Percentiles rank a stretch among this genome's conserved stretches.
These are phyloP conservation scores for Vanessa atalanta DNA, from an alignment of 1,140 invertebrate species.

Conservation along the genomic window DNA sequence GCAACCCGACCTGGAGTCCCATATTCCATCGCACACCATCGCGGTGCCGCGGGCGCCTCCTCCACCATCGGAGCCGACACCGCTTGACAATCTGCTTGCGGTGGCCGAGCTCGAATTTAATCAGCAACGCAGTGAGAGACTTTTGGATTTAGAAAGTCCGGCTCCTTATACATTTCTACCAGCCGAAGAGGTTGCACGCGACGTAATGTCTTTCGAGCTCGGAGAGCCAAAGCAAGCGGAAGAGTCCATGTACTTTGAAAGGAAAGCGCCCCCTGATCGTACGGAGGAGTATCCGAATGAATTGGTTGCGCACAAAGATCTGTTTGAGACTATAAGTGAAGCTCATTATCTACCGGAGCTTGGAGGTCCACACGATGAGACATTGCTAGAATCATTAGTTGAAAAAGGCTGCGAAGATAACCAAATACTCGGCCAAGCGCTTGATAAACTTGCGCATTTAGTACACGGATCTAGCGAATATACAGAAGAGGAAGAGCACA, in stretches of 20 bases:
- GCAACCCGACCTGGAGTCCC: constrained; percentile 81
- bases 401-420: constrained; percentile 83
- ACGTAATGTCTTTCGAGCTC: constrained; percentile 75
- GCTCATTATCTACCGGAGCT: constrained; percentile 78
- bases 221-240: constrained; percentile 62
- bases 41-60: constrained; percentile 69
- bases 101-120: constrained; percentile 83
- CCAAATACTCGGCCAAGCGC: constrained; percentile 75
- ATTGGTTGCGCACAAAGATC: constrained; percentile 71
- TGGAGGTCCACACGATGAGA: constrained; percentile 81
- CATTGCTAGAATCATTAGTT: constrained; percentile 81
- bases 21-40: constrained; percentile 82
- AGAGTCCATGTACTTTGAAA: constrained; percentile 65
- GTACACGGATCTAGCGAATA: constrained; percentile 77
- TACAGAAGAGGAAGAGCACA: constrained; percentile 82
- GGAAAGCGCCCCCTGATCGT: constrained; percentile 56
- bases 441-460: constrained; percentile 73
- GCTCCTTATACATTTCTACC: constrained; percentile 65
- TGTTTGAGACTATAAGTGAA: constrained; percentile 79
- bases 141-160: constrained; percentile 79
- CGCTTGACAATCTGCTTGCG: constrained; percentile 82
- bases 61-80: constrained; percentile 57
- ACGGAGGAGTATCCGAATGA: constrained; percentile 62
- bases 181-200: constrained; percentile 67
- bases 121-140: constrained; percentile 64